Conservation (phyloP, 92 coral and sea anemone genomes). For the Galaxea fascicularis region DNA sequence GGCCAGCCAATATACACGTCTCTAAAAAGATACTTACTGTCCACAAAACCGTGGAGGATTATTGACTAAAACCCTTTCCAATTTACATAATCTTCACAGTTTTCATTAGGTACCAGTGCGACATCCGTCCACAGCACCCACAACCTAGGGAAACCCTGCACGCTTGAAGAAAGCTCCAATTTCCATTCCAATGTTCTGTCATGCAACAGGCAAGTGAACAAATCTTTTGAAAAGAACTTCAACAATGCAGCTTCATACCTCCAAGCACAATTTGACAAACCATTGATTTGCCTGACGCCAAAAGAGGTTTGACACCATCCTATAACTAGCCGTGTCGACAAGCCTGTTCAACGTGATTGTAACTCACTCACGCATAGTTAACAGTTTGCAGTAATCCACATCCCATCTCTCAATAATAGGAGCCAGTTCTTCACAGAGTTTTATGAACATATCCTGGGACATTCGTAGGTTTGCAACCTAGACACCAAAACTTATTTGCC, state of each 20-base stretch:
- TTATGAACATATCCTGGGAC: slow-evolving; percentile 39
- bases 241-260: slow-evolving; percentile 44
- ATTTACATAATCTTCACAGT: slow-evolving; percentile 43
- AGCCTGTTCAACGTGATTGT: slow-evolving; percentile 55
- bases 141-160: slow-evolving; percentile 64
- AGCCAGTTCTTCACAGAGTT: slow-evolving; percentile 52
- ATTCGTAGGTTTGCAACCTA: slow-evolving; percentile 48
- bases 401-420: slow-evolving; percentile 35
- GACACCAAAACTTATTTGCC: neutral
- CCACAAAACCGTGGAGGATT: slow-evolving; percentile 54
- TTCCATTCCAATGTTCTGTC: slow-evolving; percentile 40
- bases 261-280: slow-evolving; percentile 44
- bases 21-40: slow-evolving; percentile 48
- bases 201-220: slow-evolving; percentile 28
- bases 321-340: slow-evolving; percentile 55
- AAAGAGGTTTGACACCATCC: slow-evolving; percentile 46
- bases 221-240: neutral
- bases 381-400: slow-evolving; percentile 49
- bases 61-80: slow-evolving; percentile 39
- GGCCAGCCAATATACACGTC: slow-evolving; percentile 66
- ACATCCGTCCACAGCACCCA: slow-evolving; percentile 33
- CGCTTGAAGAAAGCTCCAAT: slow-evolving; percentile 34
- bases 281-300: slow-evolving; percentile 56
- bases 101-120: slow-evolving; percentile 41
- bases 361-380: slow-evolving; percentile 48